phyloP scores from a whole-genome alignment of 1,140 invertebrate genomes.

The Drosophila albomicans region DNA sequence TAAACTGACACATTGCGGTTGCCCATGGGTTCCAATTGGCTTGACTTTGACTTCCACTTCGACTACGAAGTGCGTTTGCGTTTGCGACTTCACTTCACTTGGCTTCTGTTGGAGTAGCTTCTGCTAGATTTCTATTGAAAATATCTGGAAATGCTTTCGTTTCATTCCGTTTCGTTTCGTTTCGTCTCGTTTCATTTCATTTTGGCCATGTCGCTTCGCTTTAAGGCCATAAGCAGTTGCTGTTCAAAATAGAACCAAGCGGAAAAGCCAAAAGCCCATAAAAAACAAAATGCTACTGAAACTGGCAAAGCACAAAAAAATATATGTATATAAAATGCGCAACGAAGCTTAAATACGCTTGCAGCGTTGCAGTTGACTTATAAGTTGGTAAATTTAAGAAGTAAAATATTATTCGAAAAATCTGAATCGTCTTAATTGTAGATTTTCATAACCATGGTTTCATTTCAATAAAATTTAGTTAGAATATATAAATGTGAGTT shows the following conservation, averaged over 20 bases:
- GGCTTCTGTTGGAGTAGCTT: background rate
- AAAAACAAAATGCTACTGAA: constrained; percentile 46
- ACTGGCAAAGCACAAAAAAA: background rate
- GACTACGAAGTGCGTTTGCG: background rate
- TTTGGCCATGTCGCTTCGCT: constrained; percentile 40
- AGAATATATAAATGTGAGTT: too few species aligned
- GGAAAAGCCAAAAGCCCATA: constrained; percentile 75
- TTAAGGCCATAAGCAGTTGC: constrained; percentile 36
- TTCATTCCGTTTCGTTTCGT: constrained; percentile 36
- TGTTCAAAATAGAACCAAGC: constrained; percentile 75
- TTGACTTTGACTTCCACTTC: too few species aligned
- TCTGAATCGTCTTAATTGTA: too few species aligned
- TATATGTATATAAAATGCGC: background rate
- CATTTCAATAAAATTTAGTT: too few species aligned
- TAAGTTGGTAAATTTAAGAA: too few species aligned
- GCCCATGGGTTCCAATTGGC: constrained; percentile 16
- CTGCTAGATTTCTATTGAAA: constrained; percentile 45
- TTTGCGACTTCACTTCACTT: background rate
- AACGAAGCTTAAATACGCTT: background rate
- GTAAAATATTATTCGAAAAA: too few species aligned
- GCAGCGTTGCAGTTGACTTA: too few species aligned
- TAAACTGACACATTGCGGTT: constrained; percentile 57
- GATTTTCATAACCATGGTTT: too few species aligned
- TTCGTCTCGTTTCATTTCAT: constrained; percentile 38
- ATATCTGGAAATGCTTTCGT: constrained; percentile 38